Conservation (phyloP, 2,888 invertebrate genomes). For the Volucella bombylans region DNA sequence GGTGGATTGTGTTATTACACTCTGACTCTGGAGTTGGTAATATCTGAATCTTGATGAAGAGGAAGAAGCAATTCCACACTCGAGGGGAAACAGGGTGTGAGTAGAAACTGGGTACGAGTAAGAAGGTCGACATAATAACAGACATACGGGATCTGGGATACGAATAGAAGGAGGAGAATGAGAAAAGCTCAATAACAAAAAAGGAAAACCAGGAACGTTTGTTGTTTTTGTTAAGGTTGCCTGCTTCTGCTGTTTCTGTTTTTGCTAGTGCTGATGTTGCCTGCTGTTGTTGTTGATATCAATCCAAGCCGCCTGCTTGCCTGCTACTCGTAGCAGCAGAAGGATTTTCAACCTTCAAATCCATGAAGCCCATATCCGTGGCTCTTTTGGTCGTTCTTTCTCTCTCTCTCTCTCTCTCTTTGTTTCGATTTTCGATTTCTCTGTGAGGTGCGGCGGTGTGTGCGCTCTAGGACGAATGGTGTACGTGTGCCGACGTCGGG, state of each 20-base stretch:
- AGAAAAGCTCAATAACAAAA: not conserved
- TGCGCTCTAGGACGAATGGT: slow-evolving; percentile 71
- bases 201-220: slow-evolving; percentile 25
- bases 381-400: slow-evolving; percentile 31
- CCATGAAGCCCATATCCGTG: slow-evolving; percentile 52
- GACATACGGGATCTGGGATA: slow-evolving; percentile 3
- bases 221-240: slow-evolving; percentile 30
- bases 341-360: slow-evolving; percentile 33
- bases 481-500: slow-evolving; percentile 71
- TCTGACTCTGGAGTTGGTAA: slow-evolving; percentile 6
- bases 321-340: not conserved
- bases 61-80: slow-evolving; percentile 4
- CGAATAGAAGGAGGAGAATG: not conserved
- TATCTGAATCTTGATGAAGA: not conserved
- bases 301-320: not conserved
- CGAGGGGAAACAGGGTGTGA: slow-evolving; percentile 23
- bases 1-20: slow-evolving; percentile 40
- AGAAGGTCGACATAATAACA: slow-evolving; percentile 43
- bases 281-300: slow-evolving; percentile 5
- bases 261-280: slow-evolving; percentile 12
- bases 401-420: slow-evolving; percentile 23
- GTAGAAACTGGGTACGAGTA: slow-evolving; percentile 18
- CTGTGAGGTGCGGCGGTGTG: slow-evolving; percentile 31
- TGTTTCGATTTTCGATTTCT: slow-evolving; percentile 9
- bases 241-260: slow-evolving; percentile 39